Percentiles rank a stretch among this genome's conserved stretches.
These are phyloP conservation scores for Danionella dracula DNA, from an alignment of 2,797 vertebrate genomes.

Conservation along the genomic window DNA sequence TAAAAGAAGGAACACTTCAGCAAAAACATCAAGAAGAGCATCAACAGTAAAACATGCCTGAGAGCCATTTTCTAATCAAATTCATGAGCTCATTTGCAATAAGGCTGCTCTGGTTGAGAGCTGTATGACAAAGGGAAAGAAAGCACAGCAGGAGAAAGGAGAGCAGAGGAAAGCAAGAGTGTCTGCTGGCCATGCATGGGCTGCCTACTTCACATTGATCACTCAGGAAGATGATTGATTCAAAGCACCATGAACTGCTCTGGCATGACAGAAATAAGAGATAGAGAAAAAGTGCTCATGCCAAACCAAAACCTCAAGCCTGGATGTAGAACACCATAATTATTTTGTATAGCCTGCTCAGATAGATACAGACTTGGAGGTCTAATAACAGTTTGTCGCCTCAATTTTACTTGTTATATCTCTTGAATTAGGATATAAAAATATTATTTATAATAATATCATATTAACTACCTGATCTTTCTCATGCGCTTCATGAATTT, in stretches of 20 bases:
- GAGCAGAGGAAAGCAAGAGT: background rate
- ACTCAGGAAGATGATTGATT: slow-evolving; percentile 45
- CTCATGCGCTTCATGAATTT: no score
- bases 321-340: no score
- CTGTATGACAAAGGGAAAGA: slow-evolving; percentile 10
- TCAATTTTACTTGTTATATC: background rate
- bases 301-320: no score
- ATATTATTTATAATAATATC: no score
- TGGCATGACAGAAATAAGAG: no score
- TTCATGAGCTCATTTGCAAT: slow-evolving; percentile 32
- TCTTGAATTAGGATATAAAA: no score
- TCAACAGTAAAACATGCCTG: slow-evolving; percentile 49
- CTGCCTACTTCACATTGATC: slow-evolving; percentile 46
- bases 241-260: no score
- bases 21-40: slow-evolving; percentile 1
- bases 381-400: no score
- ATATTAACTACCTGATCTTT: no score
- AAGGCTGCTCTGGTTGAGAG: slow-evolving; percentile 15
- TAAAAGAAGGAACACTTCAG: background rate
- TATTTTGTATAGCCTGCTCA: no score
- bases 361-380: no score
- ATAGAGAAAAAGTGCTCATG: background rate
- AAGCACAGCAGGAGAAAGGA: background rate
- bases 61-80: slow-evolving; percentile 44
- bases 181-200: background rate